Evolutionary conservation across 2,888 invertebrate species (phyloP), one percentile per base, ranked within the genome.

Genomic region (Catocala nupta): DNA sequence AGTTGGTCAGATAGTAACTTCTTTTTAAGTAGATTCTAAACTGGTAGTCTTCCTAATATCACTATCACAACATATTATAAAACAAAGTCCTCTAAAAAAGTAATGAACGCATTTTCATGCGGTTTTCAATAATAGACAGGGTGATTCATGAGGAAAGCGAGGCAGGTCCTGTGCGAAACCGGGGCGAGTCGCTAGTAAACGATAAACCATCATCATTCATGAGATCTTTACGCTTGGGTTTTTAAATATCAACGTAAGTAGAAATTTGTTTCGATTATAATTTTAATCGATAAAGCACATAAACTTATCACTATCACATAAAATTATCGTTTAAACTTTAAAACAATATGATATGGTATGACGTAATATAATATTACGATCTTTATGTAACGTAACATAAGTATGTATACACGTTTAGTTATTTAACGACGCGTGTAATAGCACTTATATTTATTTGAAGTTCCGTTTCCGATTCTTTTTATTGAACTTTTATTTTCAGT

Each of bases 311-410:
- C 25, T 25, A 25, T 25, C 25, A 39, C 8, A 7, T 42, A 34
- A 44, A 44, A 39, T 16, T 53, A 10, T 36, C 25, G 8, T 25
- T 10, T 12, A 58, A 47, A 47, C 45, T 33, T 42, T 25, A 25
- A 12, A 47, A 53, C n/a, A 53, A 47, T 58, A 50, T 45, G 12
- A 44, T 9, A 36, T 5, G 52, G 47, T 25, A 53, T 42, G 36
- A 47, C 47, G 9, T 53, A 39, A 25, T 10, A 10, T 39, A 45
- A 12, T 34, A n/a, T 52, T 16, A 57, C 42, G 44, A 51, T 59
- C 25, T 47, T 53, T 53, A 59, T 59, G 16, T 59, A 59, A 59
- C 33, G 33, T 25, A 47, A 12, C 7, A 57, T 50, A 34, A 44
- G 39, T 34, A 36, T 44, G 51, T 51, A 44, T 44, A 42, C 36